Percentiles rank a stretch among this genome's conserved stretches.
phyloP scores from a whole-genome alignment of 2,888 invertebrate species.

The Watsonalla cultraria region DNA sequence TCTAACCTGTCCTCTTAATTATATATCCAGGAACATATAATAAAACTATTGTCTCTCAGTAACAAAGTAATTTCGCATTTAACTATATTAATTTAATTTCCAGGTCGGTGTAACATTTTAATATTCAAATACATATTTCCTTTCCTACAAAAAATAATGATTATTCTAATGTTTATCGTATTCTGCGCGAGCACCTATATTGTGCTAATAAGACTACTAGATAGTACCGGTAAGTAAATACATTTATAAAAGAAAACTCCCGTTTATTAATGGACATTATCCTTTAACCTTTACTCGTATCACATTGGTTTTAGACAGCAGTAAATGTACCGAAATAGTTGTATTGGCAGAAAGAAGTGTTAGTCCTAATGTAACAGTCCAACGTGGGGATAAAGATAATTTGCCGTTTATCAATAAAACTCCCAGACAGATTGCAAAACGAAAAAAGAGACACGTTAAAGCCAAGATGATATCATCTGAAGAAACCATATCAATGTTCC shows the following conservation, averaged over 20 bases:
- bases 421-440: constrained; percentile 16
- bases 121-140: constrained; percentile 38
- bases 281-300: neutral
- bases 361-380: constrained; percentile 40
- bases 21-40: too few relatives aligned
- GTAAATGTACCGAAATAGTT: constrained; percentile 46
- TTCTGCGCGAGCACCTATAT: constrained; percentile 41
- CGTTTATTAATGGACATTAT: too few relatives aligned
- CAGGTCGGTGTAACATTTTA: constrained; percentile 35
- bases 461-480: constrained; percentile 4
- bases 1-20: too few relatives aligned
- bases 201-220: constrained; percentile 36
- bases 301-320: constrained; percentile 30
- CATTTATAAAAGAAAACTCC: too few relatives aligned
- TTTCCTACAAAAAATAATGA: constrained; percentile 38
- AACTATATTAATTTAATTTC: constrained; percentile 18
- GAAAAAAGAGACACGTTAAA: constrained; percentile 35
- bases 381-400: constrained; percentile 38
- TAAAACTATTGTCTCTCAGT: neutral
- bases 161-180: constrained; percentile 34
- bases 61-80: neutral
- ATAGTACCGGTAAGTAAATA: constrained; percentile 38
- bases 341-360: constrained; percentile 43
- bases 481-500: constrained; percentile 26
- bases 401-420: constrained; percentile 44